These are phyloP conservation scores for Cynodonichthys magdalenae DNA, from an alignment of 2,797 vertebrate species.

Conservation along the genomic window DNA sequence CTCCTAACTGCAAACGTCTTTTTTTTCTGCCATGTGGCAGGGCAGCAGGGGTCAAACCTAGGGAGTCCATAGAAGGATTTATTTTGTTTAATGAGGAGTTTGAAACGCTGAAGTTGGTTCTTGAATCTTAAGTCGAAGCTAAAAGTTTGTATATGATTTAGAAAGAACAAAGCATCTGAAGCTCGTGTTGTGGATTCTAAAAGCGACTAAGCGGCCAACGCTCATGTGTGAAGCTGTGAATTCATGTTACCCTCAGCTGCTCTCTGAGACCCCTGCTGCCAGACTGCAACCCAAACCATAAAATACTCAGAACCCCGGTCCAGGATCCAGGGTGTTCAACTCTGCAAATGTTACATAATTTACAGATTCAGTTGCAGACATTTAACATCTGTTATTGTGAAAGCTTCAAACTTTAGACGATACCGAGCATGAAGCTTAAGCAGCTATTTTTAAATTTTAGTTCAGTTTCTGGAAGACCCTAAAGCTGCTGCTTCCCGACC, in stretches of 20 bases:
- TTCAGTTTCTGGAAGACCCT: no score
- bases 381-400: no score
- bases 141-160: not conserved
- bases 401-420: no score
- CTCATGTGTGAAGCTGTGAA: constrained; percentile 62
- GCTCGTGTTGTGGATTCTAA: constrained; percentile 4
- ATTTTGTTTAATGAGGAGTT: no score
- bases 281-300: not conserved
- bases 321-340: not conserved
- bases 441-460: no score
- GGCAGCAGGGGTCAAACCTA: constrained; percentile 16
- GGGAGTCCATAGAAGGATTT: constrained; percentile 19
- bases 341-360: not conserved
- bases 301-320: not conserved
- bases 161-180: constrained; percentile 16
- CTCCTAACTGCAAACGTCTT: constrained; percentile 43
- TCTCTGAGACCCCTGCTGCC: constrained; percentile 20
- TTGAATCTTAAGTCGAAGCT: no score
- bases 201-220: constrained; percentile 43
- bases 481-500: no score
- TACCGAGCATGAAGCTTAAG: no score
- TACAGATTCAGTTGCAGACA: no score
- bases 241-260: constrained; percentile 18
- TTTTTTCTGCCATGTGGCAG: constrained; percentile 12
- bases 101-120: no score